Evolutionary conservation across 2,113 vertebrate species (phyloP), one percentile per base, ranked within the genome.

Genomic region (Colistium nudipinnis): DNA sequence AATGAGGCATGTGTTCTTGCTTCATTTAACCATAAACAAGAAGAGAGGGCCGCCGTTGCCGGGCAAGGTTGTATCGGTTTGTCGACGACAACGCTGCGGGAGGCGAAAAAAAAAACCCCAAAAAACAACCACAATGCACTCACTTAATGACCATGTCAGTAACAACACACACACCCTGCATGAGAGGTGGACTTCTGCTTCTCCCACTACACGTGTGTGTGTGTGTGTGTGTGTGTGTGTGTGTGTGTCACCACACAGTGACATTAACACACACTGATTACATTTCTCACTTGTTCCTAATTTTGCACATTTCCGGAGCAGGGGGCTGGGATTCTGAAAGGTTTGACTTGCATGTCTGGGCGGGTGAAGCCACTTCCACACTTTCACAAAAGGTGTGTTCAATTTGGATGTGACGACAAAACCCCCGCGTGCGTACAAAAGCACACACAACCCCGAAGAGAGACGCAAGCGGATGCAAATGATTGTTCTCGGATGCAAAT

Each of bases 391-490:
- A 35, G 31, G 22, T 13, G 44, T 48, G 38, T 28, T 65, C 31
- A 10, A 33, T 25, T 4, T 27, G n/a, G n/a, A n/a, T n/a, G n/a
- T n/a, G n/a, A n/a, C n/a, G n/a, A n/a, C 69, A 76, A 79, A 74
- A n/a, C n/a, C n/a, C 25, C 36, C 25, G 2, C 3, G 44, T 33
- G 36, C 4, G 31, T 31, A 39, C 12, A 31, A 36, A 61, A 3
- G 9, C 9, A 57, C 6, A 14, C 45, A 30, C 39, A 59, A 35
- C 33, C 14, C n/a, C n/a, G n/a, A 22, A 17, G 19, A n/a, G 30
- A 41, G n/a, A 67, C 0, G n/a, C 70, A 67, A 76, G 59, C 38
- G 2, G 10, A 83, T 61, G 80, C 64, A 81, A 78, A 86, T 45
- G 7, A 1, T 1, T 30, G 56, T 13, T 12, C 5, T n/a, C 6